phyloP scores from a whole-genome alignment of 2,797 vertebrate genomes.

The Sitta carolinensis region DNA sequence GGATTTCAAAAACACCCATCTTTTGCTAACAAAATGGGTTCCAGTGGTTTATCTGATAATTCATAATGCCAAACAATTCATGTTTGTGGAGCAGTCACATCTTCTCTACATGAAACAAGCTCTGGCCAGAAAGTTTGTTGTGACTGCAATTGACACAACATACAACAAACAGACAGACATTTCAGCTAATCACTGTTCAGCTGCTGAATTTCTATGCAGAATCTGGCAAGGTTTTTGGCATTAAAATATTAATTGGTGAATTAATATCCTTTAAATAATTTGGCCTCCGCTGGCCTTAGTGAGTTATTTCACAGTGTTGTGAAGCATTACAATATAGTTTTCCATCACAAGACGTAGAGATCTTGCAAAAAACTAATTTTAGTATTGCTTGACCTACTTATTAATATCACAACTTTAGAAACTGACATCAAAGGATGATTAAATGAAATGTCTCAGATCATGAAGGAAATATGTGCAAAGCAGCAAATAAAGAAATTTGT shows the following conservation, averaged over 20 bases:
- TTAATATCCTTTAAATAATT: background rate
- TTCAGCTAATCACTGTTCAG: background rate
- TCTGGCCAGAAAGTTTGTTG: background rate
- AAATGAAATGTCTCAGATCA: background rate
- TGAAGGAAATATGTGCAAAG: background rate
- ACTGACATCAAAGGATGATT: background rate
- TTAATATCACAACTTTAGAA: background rate
- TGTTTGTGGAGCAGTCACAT: background rate
- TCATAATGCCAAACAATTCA: background rate
- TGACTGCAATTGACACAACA: background rate
- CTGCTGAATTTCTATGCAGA: background rate
- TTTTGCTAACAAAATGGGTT: background rate
- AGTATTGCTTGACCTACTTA: background rate
- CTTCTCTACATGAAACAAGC: background rate
- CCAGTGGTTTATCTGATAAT: background rate
- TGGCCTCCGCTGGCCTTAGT: background rate
- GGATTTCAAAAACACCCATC: background rate
- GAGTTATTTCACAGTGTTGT: background rate
- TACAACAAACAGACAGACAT: background rate
- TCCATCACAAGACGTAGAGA: background rate
- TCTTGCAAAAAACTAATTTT: background rate
- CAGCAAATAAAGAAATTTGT: background rate
- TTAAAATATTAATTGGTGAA: background rate
- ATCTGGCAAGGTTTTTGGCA: background rate
- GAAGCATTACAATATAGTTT: background rate